These are phyloP conservation scores for Alligator sinensis DNA, from an alignment of 2,113 vertebrate genomes.

Conservation along the genomic window DNA sequence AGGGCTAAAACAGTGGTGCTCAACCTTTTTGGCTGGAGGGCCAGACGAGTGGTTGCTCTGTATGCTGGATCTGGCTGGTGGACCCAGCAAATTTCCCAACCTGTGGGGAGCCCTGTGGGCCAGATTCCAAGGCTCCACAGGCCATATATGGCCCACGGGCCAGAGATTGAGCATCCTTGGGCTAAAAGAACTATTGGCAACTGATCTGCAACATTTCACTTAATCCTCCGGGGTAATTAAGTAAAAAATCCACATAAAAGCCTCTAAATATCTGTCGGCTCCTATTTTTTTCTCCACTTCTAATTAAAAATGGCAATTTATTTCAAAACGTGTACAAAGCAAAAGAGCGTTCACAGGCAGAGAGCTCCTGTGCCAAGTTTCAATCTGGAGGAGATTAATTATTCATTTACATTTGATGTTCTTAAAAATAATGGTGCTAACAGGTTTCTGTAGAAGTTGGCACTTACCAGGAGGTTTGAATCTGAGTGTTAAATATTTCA, in stretches of 20 bases:
- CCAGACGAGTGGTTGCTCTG: no score
- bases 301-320: slow-evolving; percentile 18
- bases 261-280: neutral
- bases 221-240: neutral
- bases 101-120: no score
- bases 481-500: no score
- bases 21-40: no score
- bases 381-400: neutral
- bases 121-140: no score
- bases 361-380: neutral
- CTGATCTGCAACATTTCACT: neutral
- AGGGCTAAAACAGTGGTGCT: neutral
- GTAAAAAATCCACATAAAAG: neutral
- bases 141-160: no score
- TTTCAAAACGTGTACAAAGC: slow-evolving; percentile 25
- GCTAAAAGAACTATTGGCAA: neutral
- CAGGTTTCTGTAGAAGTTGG: neutral
- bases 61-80: no score
- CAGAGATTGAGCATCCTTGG: no score
- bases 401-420: neutral
- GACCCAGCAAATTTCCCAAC: no score
- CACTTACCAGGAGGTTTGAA: neutral
- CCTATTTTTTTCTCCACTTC: neutral
- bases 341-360: neutral
- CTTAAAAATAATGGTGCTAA: neutral